Conservation (phyloP, 2,888 invertebrate genomes). For the Periphyllus acericola region DNA sequence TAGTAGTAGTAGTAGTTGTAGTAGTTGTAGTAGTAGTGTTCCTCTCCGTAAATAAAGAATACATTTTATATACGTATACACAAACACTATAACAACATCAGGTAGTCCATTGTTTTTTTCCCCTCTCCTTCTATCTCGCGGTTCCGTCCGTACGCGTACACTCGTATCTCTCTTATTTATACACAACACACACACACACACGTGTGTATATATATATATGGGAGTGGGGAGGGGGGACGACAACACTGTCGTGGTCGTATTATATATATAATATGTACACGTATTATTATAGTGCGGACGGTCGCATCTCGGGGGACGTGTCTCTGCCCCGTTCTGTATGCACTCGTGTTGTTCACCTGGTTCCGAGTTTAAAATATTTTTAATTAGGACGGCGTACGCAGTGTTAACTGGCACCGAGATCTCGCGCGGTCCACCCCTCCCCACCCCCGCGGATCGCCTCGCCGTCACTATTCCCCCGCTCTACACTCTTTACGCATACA, state of each 20-base stretch:
- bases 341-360: constrained; percentile 43
- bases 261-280: background rate
- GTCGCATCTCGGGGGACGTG: background rate
- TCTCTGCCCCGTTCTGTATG: constrained; percentile 40
- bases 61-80: background rate
- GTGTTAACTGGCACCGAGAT: constrained; percentile 56
- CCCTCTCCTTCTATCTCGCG: background rate
- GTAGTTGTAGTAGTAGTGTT: background rate
- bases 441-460: background rate
- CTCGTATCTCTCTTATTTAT: background rate
- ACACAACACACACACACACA: background rate
- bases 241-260: background rate
- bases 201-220: too few relatives aligned
- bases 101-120: constrained; percentile 58
- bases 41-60: background rate
- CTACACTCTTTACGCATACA: background rate
- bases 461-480: background rate
- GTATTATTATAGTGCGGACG: background rate
- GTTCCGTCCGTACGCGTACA: background rate
- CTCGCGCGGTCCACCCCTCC: background rate
- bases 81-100: constrained; percentile 53
- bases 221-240: too few relatives aligned
- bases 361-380: constrained; percentile 52
- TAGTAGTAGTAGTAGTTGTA: background rate
- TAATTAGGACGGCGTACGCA: constrained; percentile 54